Percentiles rank a stretch among this genome's conserved stretches.
Conservation (phyloP, 2,797 vertebrate species). For the Ptychadena robeensis region DNA sequence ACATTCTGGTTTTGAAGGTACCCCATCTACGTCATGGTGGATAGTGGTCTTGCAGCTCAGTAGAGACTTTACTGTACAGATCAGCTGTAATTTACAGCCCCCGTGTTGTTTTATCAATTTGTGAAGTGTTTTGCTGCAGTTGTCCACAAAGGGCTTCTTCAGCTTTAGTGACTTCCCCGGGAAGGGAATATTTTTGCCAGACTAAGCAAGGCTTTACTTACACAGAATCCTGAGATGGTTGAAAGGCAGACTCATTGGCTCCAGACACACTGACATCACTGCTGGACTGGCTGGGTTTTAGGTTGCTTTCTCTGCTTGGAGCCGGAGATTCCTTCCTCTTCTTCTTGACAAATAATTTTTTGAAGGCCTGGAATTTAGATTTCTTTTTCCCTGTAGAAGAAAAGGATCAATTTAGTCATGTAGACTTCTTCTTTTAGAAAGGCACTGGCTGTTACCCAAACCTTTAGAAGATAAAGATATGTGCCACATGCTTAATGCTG, state of each 20-base stretch:
- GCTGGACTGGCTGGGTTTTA: slow-evolving; percentile 82
- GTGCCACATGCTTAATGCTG: too few relatives aligned
- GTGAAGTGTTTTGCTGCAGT: too few relatives aligned
- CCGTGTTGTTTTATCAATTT: too few relatives aligned
- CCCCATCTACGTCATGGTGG: too few relatives aligned
- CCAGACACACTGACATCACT: slow-evolving; percentile 76
- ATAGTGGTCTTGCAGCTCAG: too few relatives aligned
- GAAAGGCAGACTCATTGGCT: slow-evolving; percentile 67
- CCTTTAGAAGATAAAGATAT: too few relatives aligned
- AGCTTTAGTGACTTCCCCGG: not conserved
- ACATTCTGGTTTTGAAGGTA: too few relatives aligned
- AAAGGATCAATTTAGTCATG: slow-evolving; percentile 1
- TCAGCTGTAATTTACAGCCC: not conserved
- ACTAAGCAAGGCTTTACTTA: slow-evolving; percentile 65
- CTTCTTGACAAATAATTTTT: slow-evolving; percentile 89
- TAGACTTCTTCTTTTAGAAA: not conserved
- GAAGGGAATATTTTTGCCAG: not conserved
- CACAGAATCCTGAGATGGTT: slow-evolving; percentile 75
- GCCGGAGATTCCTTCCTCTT: slow-evolving; percentile 81
- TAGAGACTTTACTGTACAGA: too few relatives aligned
- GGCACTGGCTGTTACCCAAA: not conserved
- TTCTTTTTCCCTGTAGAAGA: slow-evolving; percentile 87
- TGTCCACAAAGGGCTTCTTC: too few relatives aligned
- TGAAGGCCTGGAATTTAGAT: slow-evolving; percentile 91
- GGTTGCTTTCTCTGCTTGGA: slow-evolving; percentile 65